phyloP scores from a whole-genome alignment of 2,113 vertebrate species.

The Hypomesus transpacificus region DNA sequence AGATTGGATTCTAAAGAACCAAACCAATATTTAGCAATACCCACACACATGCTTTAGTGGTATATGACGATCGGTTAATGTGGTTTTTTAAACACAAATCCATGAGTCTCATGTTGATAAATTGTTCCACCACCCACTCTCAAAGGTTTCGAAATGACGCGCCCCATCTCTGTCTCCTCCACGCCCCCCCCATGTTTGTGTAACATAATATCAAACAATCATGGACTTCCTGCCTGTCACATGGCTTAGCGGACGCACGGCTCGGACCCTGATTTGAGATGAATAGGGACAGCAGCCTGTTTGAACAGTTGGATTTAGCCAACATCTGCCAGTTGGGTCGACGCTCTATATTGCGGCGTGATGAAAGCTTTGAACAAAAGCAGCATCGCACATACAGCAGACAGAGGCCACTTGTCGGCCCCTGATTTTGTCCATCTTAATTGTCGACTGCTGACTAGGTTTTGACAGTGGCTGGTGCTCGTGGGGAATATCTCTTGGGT shows the following conservation, averaged over 20 bases:
- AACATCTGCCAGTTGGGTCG: constrained; percentile 67
- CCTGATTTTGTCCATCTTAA: constrained; percentile 62
- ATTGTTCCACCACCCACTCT: constrained; percentile 50
- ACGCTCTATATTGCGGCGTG: constrained; percentile 75
- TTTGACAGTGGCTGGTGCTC: constrained; percentile 42
- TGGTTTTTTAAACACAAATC: too few species aligned
- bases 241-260: constrained; percentile 24
- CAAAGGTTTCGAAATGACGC: constrained; percentile 51
- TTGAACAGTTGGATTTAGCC: constrained; percentile 77
- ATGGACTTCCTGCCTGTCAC: constrained; percentile 57
- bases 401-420: constrained; percentile 29
- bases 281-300: constrained; percentile 59
- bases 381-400: constrained; percentile 59
- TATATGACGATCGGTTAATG: too few species aligned
- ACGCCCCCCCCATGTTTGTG: constrained; percentile 7
- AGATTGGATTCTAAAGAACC: too few species aligned
- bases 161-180: constrained; percentile 34
- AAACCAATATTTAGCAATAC: too few species aligned
- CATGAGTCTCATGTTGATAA: too few species aligned
- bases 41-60: too few species aligned
- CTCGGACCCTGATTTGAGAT: constrained; percentile 71
- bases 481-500: constrained; percentile 31
- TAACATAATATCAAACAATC: constrained; percentile 56
- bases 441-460: constrained; percentile 67
- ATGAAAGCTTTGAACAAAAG: constrained; percentile 83